Evolutionary conservation across 2,888 invertebrate genomes (phyloP), one percentile per base, ranked within the genome.

Genomic region (Aplocera efformata): DNA sequence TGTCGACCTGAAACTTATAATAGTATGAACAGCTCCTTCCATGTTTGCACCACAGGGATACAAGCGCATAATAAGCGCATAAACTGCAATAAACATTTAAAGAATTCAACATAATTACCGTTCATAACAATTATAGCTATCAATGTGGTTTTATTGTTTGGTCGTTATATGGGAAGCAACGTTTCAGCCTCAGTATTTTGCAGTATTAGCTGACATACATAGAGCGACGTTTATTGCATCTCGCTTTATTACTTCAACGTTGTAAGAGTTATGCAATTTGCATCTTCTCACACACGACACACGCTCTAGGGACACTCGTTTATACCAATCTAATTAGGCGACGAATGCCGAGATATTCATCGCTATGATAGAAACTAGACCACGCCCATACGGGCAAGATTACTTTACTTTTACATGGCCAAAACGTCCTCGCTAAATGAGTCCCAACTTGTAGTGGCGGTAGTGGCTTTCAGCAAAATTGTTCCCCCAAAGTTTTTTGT

Each of bases 241-340:
- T 40, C 41, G 24, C 49, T 50, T 53, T 54, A 66, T 63, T 61
- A 58, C 51, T 56, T 57, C 49, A 47, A 49, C 49, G 47, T 56
- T 47, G 55, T 60, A 42, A 48, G 37, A 43, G 39, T 38, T 53
- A 43, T 54, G 44, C 47, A 41, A 47, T 44, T 39, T 56, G 63
- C 60, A 68, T 64, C 63, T n/a, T 9, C 39, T 29, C 35, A 8
- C 34, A 32, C 63, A 60, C 60, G 42, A 52, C 39, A 35, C 54
- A 44, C 46, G 46, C 45, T 46, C 50, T 41, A 38, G 39, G 53
- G 55, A 52, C 67, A 60, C 67, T 64, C 63, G 70, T 67, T 67
- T 65, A 48, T 36, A 54, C 56, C 65, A 71, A 79, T 78, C 71
- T 80, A 79, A 81, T 81, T 79, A 79, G 69, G 60, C 63, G 63